Percentiles rank a stretch among this genome's conserved stretches.
These are phyloP conservation scores for Cottus gobio DNA, from an alignment of 2,113 vertebrate species.

Conservation along the genomic window DNA sequence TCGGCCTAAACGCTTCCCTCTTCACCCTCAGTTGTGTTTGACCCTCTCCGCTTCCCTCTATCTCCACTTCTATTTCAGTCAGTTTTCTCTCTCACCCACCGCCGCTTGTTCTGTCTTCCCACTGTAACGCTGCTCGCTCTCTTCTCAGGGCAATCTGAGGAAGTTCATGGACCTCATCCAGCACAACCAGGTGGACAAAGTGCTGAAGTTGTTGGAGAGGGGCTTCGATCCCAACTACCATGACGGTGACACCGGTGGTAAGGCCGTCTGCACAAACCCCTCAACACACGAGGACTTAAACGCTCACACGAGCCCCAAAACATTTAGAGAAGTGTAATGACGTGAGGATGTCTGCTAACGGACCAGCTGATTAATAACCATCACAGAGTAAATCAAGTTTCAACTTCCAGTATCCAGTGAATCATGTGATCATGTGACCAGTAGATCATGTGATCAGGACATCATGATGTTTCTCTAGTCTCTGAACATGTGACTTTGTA, in stretches of 20 bases:
- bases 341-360: too few species aligned
- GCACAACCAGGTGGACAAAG: conserved; percentile 90
- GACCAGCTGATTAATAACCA: too few species aligned
- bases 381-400: too few species aligned
- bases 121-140: conserved; percentile 16
- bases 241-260: conserved; percentile 93
- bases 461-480: too few species aligned
- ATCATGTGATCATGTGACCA: too few species aligned
- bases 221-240: conserved; percentile 97
- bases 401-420: too few species aligned
- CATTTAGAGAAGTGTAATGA: too few species aligned
- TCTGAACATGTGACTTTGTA: too few species aligned
- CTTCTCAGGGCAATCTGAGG: conserved; percentile 88
- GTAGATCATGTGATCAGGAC: too few species aligned
- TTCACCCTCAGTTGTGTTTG: conserved; percentile 29
- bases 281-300: too few species aligned
- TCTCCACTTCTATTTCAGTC: conserved; percentile 47
- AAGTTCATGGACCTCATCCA: conserved; percentile 95
- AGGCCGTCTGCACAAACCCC: conserved; percentile 18
- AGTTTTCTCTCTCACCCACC: conserved; percentile 27
- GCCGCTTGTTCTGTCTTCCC: conserved; percentile 23
- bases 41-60: conserved; percentile 25
- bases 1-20: conserved; percentile 2
- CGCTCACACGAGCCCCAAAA: too few species aligned
- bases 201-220: conserved; percentile 91